Conservation (phyloP, 1,140 invertebrate species). For the Lordiphosa collinella region DNA sequence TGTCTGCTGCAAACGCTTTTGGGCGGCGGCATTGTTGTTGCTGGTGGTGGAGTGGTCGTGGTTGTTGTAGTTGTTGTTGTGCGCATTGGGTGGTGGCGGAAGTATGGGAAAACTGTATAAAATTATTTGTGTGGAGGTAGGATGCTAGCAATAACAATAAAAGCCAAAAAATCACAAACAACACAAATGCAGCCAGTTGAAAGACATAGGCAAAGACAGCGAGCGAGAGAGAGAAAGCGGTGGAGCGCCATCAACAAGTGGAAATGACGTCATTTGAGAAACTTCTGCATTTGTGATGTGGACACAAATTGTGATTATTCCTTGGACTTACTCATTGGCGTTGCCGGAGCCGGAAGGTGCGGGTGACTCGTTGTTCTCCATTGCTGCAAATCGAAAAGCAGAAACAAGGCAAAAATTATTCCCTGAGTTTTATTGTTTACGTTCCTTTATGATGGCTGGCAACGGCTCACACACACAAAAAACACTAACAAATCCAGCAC, state of each 20-base stretch:
- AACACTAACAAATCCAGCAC: too few species aligned
- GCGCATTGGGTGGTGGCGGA: constrained; percentile 68
- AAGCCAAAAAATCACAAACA: constrained; percentile 9
- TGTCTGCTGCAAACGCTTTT: constrained; percentile 95
- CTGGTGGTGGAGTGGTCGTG: constrained; percentile 37
- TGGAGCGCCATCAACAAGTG: constrained; percentile 1
- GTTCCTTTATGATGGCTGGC: not conserved
- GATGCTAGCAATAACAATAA: constrained; percentile 18
- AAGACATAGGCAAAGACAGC: not conserved
- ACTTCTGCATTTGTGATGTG: constrained; percentile 29
- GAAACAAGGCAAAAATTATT: not conserved
- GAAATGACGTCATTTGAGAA: constrained; percentile 26
- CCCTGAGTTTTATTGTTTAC: constrained; percentile 17
- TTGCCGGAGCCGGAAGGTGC: constrained; percentile 57
- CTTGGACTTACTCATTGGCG: constrained; percentile 59
- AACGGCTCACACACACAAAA: too few species aligned
- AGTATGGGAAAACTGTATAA: constrained; percentile 79
- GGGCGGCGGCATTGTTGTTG: constrained; percentile 79
- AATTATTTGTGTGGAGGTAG: constrained; percentile 66
- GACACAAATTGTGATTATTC: not conserved
- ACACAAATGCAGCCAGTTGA: constrained; percentile 25
- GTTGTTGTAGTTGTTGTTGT: constrained; percentile 34
- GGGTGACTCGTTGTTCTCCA: constrained; percentile 67
- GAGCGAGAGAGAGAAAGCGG: not conserved
- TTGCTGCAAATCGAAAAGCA: constrained; percentile 11